These are phyloP conservation scores for Drosophila emarginata DNA, from an alignment of 2,888 invertebrate genomes.

Conservation along the genomic window DNA sequence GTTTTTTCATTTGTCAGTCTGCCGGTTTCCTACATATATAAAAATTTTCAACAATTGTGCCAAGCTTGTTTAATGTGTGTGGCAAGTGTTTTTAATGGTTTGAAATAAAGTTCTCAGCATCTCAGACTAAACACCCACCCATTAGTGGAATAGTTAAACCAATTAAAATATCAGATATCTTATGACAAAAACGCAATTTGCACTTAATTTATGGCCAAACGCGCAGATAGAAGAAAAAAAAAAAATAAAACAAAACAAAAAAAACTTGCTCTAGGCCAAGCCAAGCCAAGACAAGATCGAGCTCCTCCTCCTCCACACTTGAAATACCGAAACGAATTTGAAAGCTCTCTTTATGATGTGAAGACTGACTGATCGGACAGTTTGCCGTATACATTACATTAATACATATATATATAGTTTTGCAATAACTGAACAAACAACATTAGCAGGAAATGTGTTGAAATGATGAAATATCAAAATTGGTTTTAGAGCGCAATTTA, in stretches of 20 bases:
- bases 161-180: neutral
- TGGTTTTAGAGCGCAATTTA: constrained; percentile 42
- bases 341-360: constrained; percentile 13
- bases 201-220: neutral
- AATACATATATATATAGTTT: constrained; percentile 17
- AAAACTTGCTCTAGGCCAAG: constrained; percentile 6
- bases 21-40: neutral
- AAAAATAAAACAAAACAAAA: neutral
- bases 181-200: neutral
- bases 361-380: constrained; percentile 3
- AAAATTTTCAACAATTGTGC: neutral
- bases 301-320: neutral
- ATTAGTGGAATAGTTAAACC: neutral
- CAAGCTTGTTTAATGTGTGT: neutral
- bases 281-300: neutral
- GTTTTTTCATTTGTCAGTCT: constrained; percentile 9
- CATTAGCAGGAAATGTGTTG: constrained; percentile 39
- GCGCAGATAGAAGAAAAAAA: too few relatives aligned
- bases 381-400: too few relatives aligned
- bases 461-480: constrained; percentile 42
- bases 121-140: neutral
- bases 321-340: constrained; percentile 1
- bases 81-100: constrained; percentile 1
- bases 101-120: neutral
- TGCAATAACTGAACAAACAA: constrained; percentile 34